Base-by-base conservation (phyloP, 1,140 invertebrate species). In the Venustaconcha ellipsiformis region DNA sequence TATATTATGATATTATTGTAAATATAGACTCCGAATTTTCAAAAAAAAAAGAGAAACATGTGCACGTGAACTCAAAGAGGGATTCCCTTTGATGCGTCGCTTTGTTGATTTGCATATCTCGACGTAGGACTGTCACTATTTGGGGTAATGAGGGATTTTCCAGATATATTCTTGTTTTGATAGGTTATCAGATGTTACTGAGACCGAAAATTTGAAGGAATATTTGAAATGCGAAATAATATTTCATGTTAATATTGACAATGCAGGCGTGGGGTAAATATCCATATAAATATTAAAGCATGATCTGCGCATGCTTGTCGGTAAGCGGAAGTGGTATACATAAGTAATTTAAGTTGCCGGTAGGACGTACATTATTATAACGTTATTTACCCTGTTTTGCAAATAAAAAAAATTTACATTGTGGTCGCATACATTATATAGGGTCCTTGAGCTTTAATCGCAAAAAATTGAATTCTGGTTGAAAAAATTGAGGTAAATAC, bases 321-420 rank as follows among this genome's bases (percentile, higher is more conserved):
- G 73, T 67, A 69, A 69, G 73, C 73, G 66, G 66, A 63, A 68
- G 18, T 30, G 2, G 20, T 18, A 57, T 26, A 30, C 1, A 57
- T 67, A 74, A 68, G 3, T 74, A 74, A 66, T 59, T 74, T 66
- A 67, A 74, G 18, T 68, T 59, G 66, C 73, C 66, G 73, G 73
- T 18, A 57, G n/a, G 18, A 23, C 48, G 14, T 62, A 13, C 13
- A 56, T 26, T 14, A 23, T 55, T 72, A 20, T 37, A 62, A 30
- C 63, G 57, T 23, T 48, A 57, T 23, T 56, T 26, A 62, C n/a
- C 14, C 55, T 17, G 18, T 56, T 69, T 37, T 30, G 2, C 1
- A 23, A 37, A 14, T 26, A 11, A 58, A 26, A 60, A 71, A 59
- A n/a, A 15, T 1, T 15, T 69, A 69, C 0, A 55, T 37, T 15